A percentile compares a stretch with the other conserved stretches of the same genome.
phyloP scores from a whole-genome alignment of 2,113 vertebrate genomes.

The Arothron firmamentum region DNA sequence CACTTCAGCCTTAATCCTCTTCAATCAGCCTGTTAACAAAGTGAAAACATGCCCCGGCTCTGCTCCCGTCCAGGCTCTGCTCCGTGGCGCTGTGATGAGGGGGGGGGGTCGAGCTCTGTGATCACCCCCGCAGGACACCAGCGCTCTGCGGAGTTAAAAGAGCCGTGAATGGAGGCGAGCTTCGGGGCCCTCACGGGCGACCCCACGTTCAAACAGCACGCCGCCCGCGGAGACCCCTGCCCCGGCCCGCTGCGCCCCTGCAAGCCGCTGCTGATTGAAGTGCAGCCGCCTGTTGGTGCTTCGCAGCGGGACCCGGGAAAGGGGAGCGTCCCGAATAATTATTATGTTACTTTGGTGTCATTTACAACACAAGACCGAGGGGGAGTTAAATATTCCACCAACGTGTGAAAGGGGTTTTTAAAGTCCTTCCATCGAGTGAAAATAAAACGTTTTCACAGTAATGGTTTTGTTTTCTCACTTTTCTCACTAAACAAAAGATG shows the following conservation, averaged over 20 bases:
- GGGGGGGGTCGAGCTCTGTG: slow-evolving; percentile 59
- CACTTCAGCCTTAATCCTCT: slow-evolving; percentile 47
- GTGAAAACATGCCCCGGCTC: slow-evolving; percentile 47
- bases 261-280: slow-evolving; percentile 70
- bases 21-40: slow-evolving; percentile 58
- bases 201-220: slow-evolving; percentile 47
- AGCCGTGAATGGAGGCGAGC: slow-evolving; percentile 35
- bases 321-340: slow-evolving; percentile 69
- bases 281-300: slow-evolving; percentile 64
- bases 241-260: slow-evolving; percentile 54
- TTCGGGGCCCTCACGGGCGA: slow-evolving; percentile 26
- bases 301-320: slow-evolving; percentile 62
- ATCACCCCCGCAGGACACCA: slow-evolving; percentile 61
- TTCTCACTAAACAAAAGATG: slow-evolving; percentile 37
- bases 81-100: slow-evolving; percentile 51
- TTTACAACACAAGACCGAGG: slow-evolving; percentile 73
- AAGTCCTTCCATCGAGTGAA: slow-evolving; percentile 13
- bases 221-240: slow-evolving; percentile 62
- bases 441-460: slow-evolving; percentile 52
- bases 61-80: slow-evolving; percentile 46
- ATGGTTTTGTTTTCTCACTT: slow-evolving; percentile 37
- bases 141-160: slow-evolving; percentile 70
- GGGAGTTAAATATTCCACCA: slow-evolving; percentile 35
- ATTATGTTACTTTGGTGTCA: slow-evolving; percentile 74
- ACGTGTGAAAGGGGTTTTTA: slow-evolving; percentile 31